phyloP scores from a whole-genome alignment of 2,113 vertebrate genomes.

The Ia io region DNA sequence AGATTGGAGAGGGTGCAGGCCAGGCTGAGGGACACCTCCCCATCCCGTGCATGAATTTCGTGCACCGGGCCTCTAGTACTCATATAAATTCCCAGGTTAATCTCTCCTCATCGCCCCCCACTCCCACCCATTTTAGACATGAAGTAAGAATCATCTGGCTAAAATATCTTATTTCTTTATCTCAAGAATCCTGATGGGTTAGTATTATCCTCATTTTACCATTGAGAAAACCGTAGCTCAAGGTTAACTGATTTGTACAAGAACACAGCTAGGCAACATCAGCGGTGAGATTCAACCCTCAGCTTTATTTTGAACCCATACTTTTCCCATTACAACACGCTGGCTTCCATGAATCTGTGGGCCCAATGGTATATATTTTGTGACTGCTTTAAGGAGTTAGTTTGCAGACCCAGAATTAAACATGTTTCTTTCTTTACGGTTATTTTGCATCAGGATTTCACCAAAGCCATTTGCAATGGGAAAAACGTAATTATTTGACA shows the following conservation, averaged over 20 bases:
- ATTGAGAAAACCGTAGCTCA: neutral
- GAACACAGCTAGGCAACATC: neutral
- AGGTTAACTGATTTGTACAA: neutral
- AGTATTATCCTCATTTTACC: neutral
- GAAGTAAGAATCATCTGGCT: neutral
- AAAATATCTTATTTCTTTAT: neutral
- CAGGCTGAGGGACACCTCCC: no score
- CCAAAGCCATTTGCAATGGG: neutral
- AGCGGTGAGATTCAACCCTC: neutral
- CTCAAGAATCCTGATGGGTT: neutral
- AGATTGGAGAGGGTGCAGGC: no score
- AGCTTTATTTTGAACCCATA: constrained; percentile 21
- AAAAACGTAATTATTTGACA: constrained; percentile 16
- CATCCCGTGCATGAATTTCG: no score
- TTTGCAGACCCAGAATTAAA: neutral
- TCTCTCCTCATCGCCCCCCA: no score
- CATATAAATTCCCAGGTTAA: no score
- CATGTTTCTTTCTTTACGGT: neutral
- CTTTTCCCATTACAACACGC: neutral
- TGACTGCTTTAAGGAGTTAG: neutral
- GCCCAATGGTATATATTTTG: neutral
- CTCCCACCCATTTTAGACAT: neutral
- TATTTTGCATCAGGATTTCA: neutral
- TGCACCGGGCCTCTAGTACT: no score
- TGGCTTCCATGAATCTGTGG: neutral